Evolutionary conservation across 2,797 vertebrate species (phyloP), one percentile per base, ranked within the genome.

Genomic region (Tenualosa thibaudeaui): DNA sequence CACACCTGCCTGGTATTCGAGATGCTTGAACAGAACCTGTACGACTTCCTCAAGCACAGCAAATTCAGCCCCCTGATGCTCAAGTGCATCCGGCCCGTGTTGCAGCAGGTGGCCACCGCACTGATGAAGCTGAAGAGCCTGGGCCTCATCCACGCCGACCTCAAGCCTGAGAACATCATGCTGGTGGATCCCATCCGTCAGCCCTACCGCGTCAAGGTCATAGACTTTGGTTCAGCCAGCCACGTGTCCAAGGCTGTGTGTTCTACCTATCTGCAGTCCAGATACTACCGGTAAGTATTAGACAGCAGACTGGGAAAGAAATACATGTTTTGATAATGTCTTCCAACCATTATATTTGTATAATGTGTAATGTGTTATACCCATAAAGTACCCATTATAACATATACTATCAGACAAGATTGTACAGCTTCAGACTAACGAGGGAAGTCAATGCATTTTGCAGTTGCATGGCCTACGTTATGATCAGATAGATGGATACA

Each of bases 81-180:
- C 86, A 99, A 99, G 83, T 98, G 97, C 86, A 99, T 99, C 85
- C 95, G 98, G 86, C 98, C 98, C 0, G 97, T 99, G 81, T 94
- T 99, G 92, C 98, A 99, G 95, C 98, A 99, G 92, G 98, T 99
- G 51, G 95, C 97, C 90, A 98, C 98, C 0, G 98, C 98, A 2
- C 93, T 99, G 91, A 97, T 98, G 97, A 99, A 99, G 93, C 94
- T 99, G 1, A 99, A 99, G 91, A 98, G 97, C 90, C 93, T 99
- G 78, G 98, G 98, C 56, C 93, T 99, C 91, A 99, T 99, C 90
- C 98, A 99, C 0, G 98, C 98, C 0, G 98, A 99, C 92, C 93
- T 99, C 87, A 99, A 99, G 90, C 98, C 98, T 0, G 98, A 99
- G 87, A 99, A 99, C 95, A 99, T 99, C 88, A 99, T 99, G 98